Percentiles rank a stretch among this genome's conserved stretches.
These are phyloP conservation scores for Rhamnusium bicolor DNA, from an alignment of 2,888 invertebrate genomes.

Conservation along the genomic window DNA sequence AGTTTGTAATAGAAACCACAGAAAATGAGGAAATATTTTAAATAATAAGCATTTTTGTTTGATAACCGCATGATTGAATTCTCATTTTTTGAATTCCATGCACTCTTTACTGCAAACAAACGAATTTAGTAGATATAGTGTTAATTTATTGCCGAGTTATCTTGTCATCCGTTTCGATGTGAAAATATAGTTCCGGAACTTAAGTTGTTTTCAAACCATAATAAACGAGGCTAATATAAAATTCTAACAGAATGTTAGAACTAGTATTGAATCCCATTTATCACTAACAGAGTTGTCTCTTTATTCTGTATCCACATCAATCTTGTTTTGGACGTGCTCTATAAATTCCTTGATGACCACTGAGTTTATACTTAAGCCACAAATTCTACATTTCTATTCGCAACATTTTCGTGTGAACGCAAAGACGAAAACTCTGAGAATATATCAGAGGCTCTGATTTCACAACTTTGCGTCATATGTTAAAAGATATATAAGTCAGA, in stretches of 20 bases:
- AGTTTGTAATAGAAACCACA: neutral
- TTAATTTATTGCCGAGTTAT: neutral
- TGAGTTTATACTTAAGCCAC: constrained; percentile 27
- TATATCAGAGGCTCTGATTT: too few species aligned
- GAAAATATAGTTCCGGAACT: neutral
- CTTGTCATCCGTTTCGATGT: neutral
- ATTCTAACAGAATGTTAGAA: constrained; percentile 32
- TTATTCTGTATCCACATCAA: constrained; percentile 32
- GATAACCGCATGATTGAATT: neutral
- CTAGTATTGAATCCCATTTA: constrained; percentile 37
- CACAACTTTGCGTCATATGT: too few species aligned
- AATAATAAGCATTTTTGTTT: neutral
- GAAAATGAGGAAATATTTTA: neutral
- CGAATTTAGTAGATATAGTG: neutral
- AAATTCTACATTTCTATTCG: constrained; percentile 27
- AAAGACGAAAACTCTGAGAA: neutral
- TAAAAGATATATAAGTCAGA: too few species aligned
- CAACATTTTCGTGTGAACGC: constrained; percentile 7
- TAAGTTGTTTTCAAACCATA: neutral
- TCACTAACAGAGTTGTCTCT: constrained; percentile 37
- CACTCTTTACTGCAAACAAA: too few species aligned
- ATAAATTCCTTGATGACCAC: constrained; percentile 38
- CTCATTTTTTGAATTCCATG: neutral
- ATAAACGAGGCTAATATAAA: constrained; percentile 30
- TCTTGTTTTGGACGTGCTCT: constrained; percentile 37